A percentile compares a stretch with the other conserved stretches of the same genome.
phyloP scores from a whole-genome alignment of 2,113 vertebrate species.

The Misgurnus mizolepis region DNA sequence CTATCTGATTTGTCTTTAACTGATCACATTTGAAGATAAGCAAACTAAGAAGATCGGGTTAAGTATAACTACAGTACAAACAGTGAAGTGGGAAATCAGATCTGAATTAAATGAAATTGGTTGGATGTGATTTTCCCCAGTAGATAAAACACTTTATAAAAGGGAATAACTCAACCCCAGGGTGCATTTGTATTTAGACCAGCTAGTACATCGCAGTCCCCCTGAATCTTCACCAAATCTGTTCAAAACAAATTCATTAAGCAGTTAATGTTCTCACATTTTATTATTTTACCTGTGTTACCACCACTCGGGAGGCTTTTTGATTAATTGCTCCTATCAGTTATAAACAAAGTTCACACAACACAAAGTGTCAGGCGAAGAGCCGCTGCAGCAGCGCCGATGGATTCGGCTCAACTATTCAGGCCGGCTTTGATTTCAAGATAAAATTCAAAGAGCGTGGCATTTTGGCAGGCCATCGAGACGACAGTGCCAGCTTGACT shows the following conservation, averaged over 20 bases:
- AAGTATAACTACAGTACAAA: background rate
- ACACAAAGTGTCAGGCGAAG: background rate
- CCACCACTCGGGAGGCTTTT: conserved; percentile 1
- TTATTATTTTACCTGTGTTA: background rate
- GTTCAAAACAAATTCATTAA: conserved; percentile 12
- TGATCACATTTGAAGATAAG: no score
- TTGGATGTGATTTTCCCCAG: background rate
- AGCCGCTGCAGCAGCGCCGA: background rate
- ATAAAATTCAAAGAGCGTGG: conserved; percentile 16
- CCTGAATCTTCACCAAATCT: background rate
- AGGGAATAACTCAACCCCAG: conserved; percentile 1
- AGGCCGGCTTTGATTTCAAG: conserved; percentile 7
- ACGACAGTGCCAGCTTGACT: conserved; percentile 14
- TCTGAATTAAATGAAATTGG: background rate
- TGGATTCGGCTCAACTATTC: conserved; percentile 27
- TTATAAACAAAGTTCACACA: background rate
- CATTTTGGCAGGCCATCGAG: conserved; percentile 10
- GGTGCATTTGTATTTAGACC: background rate
- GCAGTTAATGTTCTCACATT: conserved; percentile 3
- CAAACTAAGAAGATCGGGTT: background rate
- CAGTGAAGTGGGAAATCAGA: background rate
- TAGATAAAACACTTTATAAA: background rate
- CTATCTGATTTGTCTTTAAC: no score
- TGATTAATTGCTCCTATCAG: conserved; percentile 29
- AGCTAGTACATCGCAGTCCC: background rate